Percentiles rank a stretch among this genome's conserved stretches.
Evolutionary conservation across 1,140 invertebrate species (phyloP).

Genomic region (Lethrus apterus): DNA sequence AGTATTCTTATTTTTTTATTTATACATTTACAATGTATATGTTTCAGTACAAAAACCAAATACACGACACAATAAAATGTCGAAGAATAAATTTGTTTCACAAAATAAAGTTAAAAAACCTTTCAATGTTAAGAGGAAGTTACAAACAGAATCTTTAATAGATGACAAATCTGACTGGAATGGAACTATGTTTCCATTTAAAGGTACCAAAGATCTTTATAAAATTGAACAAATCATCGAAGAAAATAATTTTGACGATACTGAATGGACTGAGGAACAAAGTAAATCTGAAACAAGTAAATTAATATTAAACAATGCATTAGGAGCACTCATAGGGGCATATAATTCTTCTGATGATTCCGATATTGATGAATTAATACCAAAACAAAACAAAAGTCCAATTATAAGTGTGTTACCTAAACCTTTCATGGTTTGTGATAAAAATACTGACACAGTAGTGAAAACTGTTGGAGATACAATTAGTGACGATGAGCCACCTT

Average conservation of each 20-base stretch:
- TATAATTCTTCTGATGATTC: slow-evolving; percentile 48
- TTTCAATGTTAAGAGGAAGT: background rate
- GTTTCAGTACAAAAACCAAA: slow-evolving; percentile 2
- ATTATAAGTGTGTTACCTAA: slow-evolving; percentile 15
- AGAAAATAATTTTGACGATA: slow-evolving; percentile 32
- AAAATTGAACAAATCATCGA: slow-evolving; percentile 26
- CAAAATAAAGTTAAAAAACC: slow-evolving; percentile 4
- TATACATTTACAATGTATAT: background rate
- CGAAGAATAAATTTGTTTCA: background rate
- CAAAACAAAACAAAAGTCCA: slow-evolving; percentile 16
- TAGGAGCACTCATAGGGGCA: slow-evolving; percentile 46
- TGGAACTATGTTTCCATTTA: slow-evolving; percentile 38
- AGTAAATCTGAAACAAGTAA: slow-evolving; percentile 17
- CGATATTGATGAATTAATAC: slow-evolving; percentile 22
- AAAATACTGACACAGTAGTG: slow-evolving; percentile 17
- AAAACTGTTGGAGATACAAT: slow-evolving; percentile 12
- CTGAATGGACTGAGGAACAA: slow-evolving; percentile 33
- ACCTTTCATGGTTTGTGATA: slow-evolving; percentile 6
- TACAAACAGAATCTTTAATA: slow-evolving; percentile 28
- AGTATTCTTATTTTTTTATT: slow-evolving; percentile 14
- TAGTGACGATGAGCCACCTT: slow-evolving; percentile 37
- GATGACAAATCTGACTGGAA: slow-evolving; percentile 38
- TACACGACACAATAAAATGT: background rate
- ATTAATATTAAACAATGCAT: slow-evolving; percentile 42
- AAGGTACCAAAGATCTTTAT: slow-evolving; percentile 36